These are phyloP conservation scores for Drosophila tripunctata DNA, from an alignment of 2,888 invertebrate species.

Conservation along the genomic window DNA sequence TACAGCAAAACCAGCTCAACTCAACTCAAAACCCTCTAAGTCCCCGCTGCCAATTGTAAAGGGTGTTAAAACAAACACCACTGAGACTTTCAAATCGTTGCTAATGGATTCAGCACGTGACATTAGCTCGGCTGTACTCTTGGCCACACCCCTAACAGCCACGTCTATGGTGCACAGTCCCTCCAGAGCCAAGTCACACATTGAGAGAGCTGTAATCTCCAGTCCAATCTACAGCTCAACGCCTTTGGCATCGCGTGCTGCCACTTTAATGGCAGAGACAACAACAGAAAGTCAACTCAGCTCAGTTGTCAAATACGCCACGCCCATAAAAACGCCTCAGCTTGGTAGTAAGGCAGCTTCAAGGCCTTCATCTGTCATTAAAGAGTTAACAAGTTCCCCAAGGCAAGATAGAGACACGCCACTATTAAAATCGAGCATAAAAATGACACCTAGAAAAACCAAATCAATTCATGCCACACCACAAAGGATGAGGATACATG, in stretches of 20 bases:
- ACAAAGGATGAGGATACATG: not conserved
- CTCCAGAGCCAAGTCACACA: not conserved
- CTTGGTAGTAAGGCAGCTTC: not conserved
- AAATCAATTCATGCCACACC: constrained; percentile 4
- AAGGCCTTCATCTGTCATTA: constrained; percentile 4
- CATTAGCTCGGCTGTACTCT: constrained; percentile 32
- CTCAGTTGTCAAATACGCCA: constrained; percentile 31
- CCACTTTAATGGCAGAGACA: constrained; percentile 36
- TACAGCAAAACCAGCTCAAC: not conserved
- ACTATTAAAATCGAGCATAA: not conserved
- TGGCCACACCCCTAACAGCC: constrained; percentile 23
- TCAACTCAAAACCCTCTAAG: not conserved
- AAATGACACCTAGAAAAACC: not conserved
- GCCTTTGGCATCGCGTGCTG: constrained; percentile 34
- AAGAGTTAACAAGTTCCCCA: not conserved
- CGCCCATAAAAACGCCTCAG: constrained; percentile 21
- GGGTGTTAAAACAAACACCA: not conserved
- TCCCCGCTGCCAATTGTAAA: not conserved
- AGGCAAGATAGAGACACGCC: not conserved
- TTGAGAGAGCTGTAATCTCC: not conserved
- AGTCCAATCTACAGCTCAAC: constrained; percentile 12
- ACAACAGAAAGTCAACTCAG: constrained; percentile 9
- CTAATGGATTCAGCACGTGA: constrained; percentile 27
- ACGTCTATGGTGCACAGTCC: constrained; percentile 24
- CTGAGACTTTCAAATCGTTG: constrained; percentile 22